Evolutionary conservation across 2,888 invertebrate species (phyloP).

Genomic region (Kryphioiulus occultus): DNA sequence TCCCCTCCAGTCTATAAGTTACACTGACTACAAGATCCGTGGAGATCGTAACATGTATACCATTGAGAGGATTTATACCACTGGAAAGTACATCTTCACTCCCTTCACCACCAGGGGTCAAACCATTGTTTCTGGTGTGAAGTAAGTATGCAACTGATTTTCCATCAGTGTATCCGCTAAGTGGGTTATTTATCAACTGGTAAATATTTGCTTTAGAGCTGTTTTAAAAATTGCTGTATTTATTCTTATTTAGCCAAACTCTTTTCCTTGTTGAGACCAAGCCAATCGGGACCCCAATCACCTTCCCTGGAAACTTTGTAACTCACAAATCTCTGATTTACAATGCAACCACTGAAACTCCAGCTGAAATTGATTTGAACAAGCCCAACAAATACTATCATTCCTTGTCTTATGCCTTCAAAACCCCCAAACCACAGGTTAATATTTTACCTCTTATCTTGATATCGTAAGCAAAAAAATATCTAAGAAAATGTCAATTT

Average conservation of each 20-base stretch:
- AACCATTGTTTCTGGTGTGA: conserved; percentile 51
- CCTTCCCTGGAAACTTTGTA: conserved; percentile 44
- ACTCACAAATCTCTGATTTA: conserved; percentile 51
- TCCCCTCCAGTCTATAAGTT: not conserved
- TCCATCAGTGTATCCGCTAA: not conserved
- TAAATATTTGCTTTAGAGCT: not conserved
- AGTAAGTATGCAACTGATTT: conserved; percentile 48
- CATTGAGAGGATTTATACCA: conserved; percentile 52
- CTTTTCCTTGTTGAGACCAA: conserved; percentile 39
- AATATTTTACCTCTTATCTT: not conserved
- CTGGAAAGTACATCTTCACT: conserved; percentile 50
- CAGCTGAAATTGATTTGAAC: conserved; percentile 42
- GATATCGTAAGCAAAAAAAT: not conserved
- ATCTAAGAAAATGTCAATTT: not conserved
- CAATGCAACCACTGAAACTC: conserved; percentile 24
- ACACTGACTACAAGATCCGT: conserved; percentile 50
- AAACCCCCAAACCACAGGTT: conserved; percentile 21
- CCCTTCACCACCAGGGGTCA: conserved; percentile 52
- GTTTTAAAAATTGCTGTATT: not conserved
- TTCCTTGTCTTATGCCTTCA: conserved; percentile 12
- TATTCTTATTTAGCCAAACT: conserved; percentile 47
- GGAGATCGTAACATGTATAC: conserved; percentile 50
- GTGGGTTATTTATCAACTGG: not conserved
- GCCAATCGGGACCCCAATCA: conserved; percentile 43
- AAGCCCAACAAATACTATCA: conserved; percentile 43